Percentiles rank a stretch among this genome's conserved stretches.
These are phyloP conservation scores for Hylaea fasciaria DNA, from an alignment of 2,888 invertebrate species.

Conservation along the genomic window DNA sequence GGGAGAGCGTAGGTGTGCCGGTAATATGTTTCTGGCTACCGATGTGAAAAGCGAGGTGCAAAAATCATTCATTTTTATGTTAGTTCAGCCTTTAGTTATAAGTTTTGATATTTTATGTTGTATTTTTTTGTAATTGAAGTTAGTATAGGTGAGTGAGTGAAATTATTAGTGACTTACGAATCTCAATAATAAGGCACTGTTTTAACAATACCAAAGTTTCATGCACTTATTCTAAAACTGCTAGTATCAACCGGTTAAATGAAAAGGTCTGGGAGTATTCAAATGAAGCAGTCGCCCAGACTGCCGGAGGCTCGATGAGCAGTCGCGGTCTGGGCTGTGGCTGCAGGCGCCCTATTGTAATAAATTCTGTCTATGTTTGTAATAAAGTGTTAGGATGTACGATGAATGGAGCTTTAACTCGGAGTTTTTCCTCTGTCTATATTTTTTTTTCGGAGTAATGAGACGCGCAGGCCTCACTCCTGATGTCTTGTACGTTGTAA, in stretches of 20 bases:
- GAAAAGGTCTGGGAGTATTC: constrained; percentile 47
- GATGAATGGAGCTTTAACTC: background rate
- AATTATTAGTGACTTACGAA: no score
- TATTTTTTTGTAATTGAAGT: background rate
- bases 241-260: constrained; percentile 19
- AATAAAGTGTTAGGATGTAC: constrained; percentile 11
- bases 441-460: no score
- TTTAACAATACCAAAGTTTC: background rate
- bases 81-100: background rate
- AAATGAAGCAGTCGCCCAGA: constrained; percentile 56
- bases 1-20: constrained; percentile 22
- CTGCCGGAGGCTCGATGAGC: constrained; percentile 47
- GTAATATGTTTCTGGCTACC: constrained; percentile 22
- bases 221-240: no score
- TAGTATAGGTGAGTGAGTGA: no score
- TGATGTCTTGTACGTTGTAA: no score
- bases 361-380: constrained; percentile 41
- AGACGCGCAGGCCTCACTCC: no score
- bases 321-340: constrained; percentile 47
- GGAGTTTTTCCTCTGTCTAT: no score
- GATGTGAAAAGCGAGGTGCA: constrained; percentile 16
- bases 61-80: constrained; percentile 6
- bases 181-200: no score
- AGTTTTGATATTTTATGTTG: background rate
- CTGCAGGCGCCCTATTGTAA: constrained; percentile 50